A percentile compares a stretch with the other conserved stretches of the same genome.
Conservation (phyloP, 2,113 vertebrate species). For the Ictalurus furcatus region DNA sequence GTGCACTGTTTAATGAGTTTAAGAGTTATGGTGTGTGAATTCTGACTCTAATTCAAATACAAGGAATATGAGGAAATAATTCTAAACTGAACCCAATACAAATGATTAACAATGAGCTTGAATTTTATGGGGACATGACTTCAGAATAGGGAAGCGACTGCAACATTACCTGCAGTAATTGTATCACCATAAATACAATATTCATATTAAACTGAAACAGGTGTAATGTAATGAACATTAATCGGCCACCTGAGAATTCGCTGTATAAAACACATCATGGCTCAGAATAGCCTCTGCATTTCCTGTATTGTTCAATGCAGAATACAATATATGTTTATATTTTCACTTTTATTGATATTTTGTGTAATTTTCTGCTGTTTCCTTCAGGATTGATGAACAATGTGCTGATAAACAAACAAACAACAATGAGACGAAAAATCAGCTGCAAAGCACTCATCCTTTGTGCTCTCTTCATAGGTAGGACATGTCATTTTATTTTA, state of each 20-base stretch:
- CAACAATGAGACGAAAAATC: background rate
- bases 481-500: background rate
- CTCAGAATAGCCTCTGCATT: background rate
- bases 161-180: background rate
- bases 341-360: background rate
- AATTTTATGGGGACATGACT: background rate
- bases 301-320: background rate
- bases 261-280: background rate
- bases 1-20: background rate
- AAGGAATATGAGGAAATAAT: background rate
- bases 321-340: background rate
- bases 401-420: background rate
- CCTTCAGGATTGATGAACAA: background rate
- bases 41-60: background rate
- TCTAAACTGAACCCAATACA: background rate
- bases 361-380: background rate
- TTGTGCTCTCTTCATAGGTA: constrained; percentile 14
- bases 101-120: background rate
- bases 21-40: background rate
- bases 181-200: background rate
- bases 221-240: background rate
- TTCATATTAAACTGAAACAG: background rate
- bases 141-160: background rate
- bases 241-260: background rate
- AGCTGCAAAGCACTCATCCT: background rate